A percentile compares a stretch with the other conserved stretches of the same genome.
Evolutionary conservation across 2,113 vertebrate genomes (phyloP).

Genomic region (Microcebus lehilahytsara): DNA sequence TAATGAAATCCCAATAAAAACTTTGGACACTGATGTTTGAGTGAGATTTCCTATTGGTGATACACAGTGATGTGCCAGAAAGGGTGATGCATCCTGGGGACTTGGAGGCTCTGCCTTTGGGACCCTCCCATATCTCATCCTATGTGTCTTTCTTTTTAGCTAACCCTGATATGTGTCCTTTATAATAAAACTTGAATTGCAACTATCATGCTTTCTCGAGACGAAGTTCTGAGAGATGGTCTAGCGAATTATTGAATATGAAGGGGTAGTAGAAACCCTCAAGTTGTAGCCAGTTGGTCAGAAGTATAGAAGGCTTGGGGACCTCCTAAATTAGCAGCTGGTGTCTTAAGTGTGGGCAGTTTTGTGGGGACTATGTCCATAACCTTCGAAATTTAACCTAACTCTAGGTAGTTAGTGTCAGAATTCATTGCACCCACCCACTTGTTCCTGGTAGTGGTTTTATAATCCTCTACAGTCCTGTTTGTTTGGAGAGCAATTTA

Average conservation of each 20-base stretch:
- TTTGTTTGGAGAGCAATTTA: neutral
- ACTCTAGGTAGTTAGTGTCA: neutral
- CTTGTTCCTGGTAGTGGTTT: neutral
- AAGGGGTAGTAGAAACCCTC: neutral
- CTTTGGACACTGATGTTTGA: neutral
- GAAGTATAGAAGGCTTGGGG: neutral
- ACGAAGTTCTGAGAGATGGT: neutral
- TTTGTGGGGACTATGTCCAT: neutral
- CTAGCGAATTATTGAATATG: neutral
- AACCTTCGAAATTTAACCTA: neutral
- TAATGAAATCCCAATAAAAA: neutral
- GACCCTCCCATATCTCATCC: neutral
- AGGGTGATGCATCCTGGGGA: neutral
- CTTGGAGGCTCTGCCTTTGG: neutral
- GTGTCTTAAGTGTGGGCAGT: neutral
- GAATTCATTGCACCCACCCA: neutral
- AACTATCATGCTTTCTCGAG: neutral
- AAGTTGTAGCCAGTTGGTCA: neutral
- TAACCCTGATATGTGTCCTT: neutral
- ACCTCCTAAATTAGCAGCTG: neutral
- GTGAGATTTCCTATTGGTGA: neutral
- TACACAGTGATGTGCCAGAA: neutral
- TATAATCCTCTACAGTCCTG: neutral
- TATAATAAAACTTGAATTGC: neutral
- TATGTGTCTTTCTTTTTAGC: neutral